Percentiles rank a stretch among this genome's conserved stretches.
Evolutionary conservation across 1,140 invertebrate species (phyloP).

Genomic region (Macrocentrus cingulum): DNA sequence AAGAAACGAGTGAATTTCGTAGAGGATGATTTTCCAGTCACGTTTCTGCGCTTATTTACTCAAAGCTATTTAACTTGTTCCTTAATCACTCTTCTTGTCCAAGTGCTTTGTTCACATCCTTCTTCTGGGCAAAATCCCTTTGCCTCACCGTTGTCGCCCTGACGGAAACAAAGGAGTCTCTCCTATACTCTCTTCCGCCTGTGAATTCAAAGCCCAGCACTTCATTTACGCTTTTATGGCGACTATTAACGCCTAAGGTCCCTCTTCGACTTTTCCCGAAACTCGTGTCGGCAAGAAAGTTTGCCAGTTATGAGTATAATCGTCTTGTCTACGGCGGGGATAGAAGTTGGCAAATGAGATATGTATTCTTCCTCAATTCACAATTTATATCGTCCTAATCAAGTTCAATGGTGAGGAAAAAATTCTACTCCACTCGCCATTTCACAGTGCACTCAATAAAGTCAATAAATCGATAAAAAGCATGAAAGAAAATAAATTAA

Average conservation of each 20-base stretch:
- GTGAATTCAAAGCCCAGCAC: constrained; percentile 17
- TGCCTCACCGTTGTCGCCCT: background rate
- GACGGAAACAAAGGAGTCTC: constrained; percentile 20
- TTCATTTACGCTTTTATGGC: constrained; percentile 26
- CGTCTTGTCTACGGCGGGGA: background rate
- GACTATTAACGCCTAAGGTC: constrained; percentile 15
- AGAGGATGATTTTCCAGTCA: constrained; percentile 28
- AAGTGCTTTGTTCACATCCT: constrained; percentile 22
- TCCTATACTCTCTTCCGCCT: background rate
- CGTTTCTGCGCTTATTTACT: constrained; percentile 31
- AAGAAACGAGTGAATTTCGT: background rate
- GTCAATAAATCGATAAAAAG: no score
- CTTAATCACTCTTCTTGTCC: constrained; percentile 34
- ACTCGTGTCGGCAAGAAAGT: background rate
- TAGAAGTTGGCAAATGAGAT: background rate
- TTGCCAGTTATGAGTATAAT: no score
- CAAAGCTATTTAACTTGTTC: constrained; percentile 30
- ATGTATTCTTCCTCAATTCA: no score
- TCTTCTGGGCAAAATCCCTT: no score
- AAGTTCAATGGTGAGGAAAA: no score
- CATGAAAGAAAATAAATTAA: no score
- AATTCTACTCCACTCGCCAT: no score
- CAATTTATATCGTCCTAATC: no score
- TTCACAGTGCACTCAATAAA: no score
- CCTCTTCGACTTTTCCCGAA: constrained; percentile 2